These are phyloP conservation scores for Sebastiscus tertius DNA, from an alignment of 2,797 vertebrate species.

Conservation along the genomic window DNA sequence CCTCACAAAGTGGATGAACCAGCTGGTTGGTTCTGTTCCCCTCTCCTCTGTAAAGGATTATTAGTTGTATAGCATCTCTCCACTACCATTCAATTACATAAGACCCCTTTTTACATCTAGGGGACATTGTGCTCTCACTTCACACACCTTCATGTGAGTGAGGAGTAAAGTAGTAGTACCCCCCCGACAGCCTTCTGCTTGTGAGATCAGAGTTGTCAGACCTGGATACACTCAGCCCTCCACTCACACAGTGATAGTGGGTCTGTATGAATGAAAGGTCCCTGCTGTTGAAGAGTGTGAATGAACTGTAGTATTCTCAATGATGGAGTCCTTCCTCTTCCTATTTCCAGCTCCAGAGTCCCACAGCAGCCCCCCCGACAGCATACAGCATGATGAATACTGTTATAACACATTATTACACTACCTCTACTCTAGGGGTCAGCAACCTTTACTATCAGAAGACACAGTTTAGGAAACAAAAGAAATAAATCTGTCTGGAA, in stretches of 20 bases:
- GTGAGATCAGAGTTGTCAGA: slow-evolving; percentile 40
- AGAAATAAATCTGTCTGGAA: no score
- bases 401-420: slow-evolving; percentile 1
- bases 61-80: background rate
- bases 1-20: background rate
- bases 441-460: no score
- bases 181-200: slow-evolving; percentile 11
- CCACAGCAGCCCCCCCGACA: slow-evolving; percentile 26
- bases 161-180: background rate
- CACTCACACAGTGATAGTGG: slow-evolving; percentile 56
- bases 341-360: slow-evolving; percentile 46
- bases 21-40: background rate
- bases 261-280: slow-evolving; percentile 70
- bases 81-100: background rate
- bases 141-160: slow-evolving; percentile 6
- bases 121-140: background rate
- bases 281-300: slow-evolving; percentile 65
- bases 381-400: slow-evolving; percentile 28
- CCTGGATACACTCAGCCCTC: slow-evolving; percentile 50
- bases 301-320: slow-evolving; percentile 70
- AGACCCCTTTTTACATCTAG: background rate
- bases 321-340: slow-evolving; percentile 62
- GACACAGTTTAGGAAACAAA: no score
- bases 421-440: background rate
- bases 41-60: background rate